Percentiles rank a stretch among this genome's conserved stretches.
Conservation (phyloP, 2,797 vertebrate genomes). For the Gymnothorax javanicus region DNA sequence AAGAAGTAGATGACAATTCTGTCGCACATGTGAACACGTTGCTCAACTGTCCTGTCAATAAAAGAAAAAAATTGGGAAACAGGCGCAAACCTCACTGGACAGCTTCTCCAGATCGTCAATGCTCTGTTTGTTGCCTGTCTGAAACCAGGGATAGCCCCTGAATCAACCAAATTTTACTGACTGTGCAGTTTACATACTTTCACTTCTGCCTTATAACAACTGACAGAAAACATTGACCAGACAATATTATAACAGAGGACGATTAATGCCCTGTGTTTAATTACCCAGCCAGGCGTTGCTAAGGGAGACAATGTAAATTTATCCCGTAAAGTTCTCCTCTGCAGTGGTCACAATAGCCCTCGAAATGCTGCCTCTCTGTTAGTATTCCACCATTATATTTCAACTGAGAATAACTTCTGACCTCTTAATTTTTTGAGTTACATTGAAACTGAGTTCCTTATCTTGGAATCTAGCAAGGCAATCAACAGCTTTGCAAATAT, state of each 20-base stretch:
- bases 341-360: neutral
- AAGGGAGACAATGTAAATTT: neutral
- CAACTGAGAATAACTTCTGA: too few species aligned
- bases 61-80: neutral
- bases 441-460: too few species aligned
- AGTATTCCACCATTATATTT: too few species aligned
- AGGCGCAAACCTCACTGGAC: neutral
- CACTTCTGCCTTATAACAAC: neutral
- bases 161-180: neutral
- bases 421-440: too few species aligned
- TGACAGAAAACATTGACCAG: constrained; percentile 5
- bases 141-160: neutral
- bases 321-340: neutral
- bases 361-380: neutral
- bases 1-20: constrained; percentile 96
- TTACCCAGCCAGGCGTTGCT: neutral
- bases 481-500: neutral
- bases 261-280: neutral
- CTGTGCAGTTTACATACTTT: neutral
- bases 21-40: constrained; percentile 92
- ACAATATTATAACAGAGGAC: neutral
- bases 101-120: neutral
- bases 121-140: neutral
- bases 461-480: too few species aligned
- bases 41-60: constrained; percentile 79